These are phyloP conservation scores for Drosophila rubida DNA, from an alignment of 2,888 invertebrate genomes.

Conservation along the genomic window DNA sequence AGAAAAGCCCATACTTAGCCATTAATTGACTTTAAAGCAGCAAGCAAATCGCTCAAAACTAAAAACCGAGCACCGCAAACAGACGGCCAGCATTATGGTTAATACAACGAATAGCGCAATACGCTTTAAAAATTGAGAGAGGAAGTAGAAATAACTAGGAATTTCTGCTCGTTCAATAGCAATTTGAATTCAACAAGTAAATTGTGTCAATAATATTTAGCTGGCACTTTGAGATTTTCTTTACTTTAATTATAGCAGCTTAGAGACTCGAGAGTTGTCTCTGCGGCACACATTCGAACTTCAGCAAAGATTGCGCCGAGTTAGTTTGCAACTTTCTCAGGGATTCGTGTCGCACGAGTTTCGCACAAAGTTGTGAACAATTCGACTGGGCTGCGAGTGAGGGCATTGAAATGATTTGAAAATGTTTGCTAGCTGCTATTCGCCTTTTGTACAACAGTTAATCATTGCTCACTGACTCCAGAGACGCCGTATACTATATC, in stretches of 20 bases:
- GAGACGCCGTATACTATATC: constrained; percentile 10
- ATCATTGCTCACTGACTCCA: constrained; percentile 36
- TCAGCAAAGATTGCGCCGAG: background rate
- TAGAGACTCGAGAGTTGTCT: background rate
- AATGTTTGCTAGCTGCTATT: constrained; percentile 21
- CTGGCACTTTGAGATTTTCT: too few relatives aligned
- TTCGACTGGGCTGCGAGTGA: constrained; percentile 16
- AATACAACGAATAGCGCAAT: background rate
- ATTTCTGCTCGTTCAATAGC: too few relatives aligned
- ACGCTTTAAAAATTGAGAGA: constrained; percentile 1
- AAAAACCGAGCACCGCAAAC: constrained; percentile 24
- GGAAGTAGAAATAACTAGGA: too few relatives aligned
- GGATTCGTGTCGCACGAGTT: background rate
- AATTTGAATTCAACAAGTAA: too few relatives aligned
- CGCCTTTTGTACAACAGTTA: constrained; percentile 51
- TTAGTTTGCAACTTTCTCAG: constrained; percentile 1
- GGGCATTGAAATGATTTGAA: constrained; percentile 23
- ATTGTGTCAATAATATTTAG: too few relatives aligned
- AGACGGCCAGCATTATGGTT: background rate
- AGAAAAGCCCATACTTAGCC: constrained; percentile 49
- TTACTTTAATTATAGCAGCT: background rate
- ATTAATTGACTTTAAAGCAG: constrained; percentile 74
- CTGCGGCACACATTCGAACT: background rate
- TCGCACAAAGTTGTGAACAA: constrained; percentile 13
- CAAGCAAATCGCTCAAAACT: constrained; percentile 41